These are phyloP conservation scores for Cataglyphis cursor DNA, from an alignment of 2,888 invertebrate genomes.

Conservation along the genomic window DNA sequence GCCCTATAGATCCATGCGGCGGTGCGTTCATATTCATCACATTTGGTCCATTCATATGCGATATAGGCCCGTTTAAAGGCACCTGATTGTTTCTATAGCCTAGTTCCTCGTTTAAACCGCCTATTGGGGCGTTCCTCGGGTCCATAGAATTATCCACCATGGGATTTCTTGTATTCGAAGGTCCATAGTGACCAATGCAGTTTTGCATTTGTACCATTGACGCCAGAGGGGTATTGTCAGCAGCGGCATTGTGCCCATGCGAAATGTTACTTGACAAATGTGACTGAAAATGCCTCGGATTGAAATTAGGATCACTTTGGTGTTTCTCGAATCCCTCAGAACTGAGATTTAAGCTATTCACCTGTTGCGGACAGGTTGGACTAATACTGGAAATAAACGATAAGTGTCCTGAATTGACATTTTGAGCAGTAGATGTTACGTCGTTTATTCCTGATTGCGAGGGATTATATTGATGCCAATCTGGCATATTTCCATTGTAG, in stretches of 20 bases:
- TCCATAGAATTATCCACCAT: slow-evolving; percentile 78
- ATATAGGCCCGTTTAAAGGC: slow-evolving; percentile 74
- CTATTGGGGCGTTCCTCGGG: slow-evolving; percentile 72
- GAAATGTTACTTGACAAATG: slow-evolving; percentile 68
- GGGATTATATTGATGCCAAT: slow-evolving; percentile 86
- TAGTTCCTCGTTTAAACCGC: slow-evolving; percentile 76
- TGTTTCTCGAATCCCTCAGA: slow-evolving; percentile 78
- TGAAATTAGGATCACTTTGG: slow-evolving; percentile 76
- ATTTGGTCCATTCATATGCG: slow-evolving; percentile 75
- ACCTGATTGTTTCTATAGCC: slow-evolving; percentile 78
- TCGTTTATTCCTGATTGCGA: slow-evolving; percentile 80
- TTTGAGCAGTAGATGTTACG: slow-evolving; percentile 76
- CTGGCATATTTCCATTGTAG: slow-evolving; percentile 85
- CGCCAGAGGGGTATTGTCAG: slow-evolving; percentile 70
- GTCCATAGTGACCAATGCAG: slow-evolving; percentile 80
- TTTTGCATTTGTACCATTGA: slow-evolving; percentile 80
- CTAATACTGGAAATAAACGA: slow-evolving; percentile 78
- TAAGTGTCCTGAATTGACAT: slow-evolving; percentile 79
- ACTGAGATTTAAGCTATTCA: slow-evolving; percentile 76
- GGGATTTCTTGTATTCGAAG: slow-evolving; percentile 76
- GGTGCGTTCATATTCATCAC: slow-evolving; percentile 65
- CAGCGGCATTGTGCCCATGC: slow-evolving; percentile 65
- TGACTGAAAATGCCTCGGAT: slow-evolving; percentile 75
- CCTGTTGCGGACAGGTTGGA: slow-evolving; percentile 70
- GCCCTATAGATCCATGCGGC: slow-evolving; percentile 67